Base-by-base conservation (phyloP, 1,140 invertebrate species). In the Trachelipus rathkii region DNA sequence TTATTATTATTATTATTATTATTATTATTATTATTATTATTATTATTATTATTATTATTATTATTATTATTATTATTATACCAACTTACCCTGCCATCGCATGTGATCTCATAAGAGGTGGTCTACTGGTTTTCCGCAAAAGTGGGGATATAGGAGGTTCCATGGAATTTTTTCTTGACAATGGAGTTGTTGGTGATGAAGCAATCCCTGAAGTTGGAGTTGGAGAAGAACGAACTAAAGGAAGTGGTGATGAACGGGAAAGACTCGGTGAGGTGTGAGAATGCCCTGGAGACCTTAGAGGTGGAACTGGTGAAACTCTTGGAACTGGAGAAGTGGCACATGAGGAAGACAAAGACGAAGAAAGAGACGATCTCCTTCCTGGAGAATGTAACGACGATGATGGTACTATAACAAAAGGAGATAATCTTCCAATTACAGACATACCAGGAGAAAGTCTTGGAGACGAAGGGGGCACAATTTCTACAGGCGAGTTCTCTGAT, bases 261-360 rank as follows among this genome's bases (percentile, higher is more conserved):
- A 66, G 74, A 10, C n/a, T 71, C 44, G 73, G 73, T 43, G 73
- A 75, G 44, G 53, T 68, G 73, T 67, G 43, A 60, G 66, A 67
- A 24, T 60, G 53, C 9, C 53, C 73, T 19, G 74, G 74, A 7
- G 73, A 75, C 10, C 74, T 66, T 19, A 77, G 74, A 71, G 76
- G 76, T 24, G 79, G 77, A 44, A 77, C 79, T 9, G 79, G 79
- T 7, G 79, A 81, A 24, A 76, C 74, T 19, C 79, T 76, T 43
- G 77, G 72, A 69, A 81, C 74, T 71, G 79, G 79, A n/a, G 79
- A 81, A 13, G 79, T 78, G 75, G 79, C 77, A 73, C 79, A 81
- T 15, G 79, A 81, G 23, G 77, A 76, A 8, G 77, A 77, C 72
- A 77, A 68, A 4, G 76, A 77, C 10, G 75, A 78, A 6, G 79